Base-by-base conservation (phyloP, 2,113 vertebrate genomes). In the Cariama cristata region DNA sequence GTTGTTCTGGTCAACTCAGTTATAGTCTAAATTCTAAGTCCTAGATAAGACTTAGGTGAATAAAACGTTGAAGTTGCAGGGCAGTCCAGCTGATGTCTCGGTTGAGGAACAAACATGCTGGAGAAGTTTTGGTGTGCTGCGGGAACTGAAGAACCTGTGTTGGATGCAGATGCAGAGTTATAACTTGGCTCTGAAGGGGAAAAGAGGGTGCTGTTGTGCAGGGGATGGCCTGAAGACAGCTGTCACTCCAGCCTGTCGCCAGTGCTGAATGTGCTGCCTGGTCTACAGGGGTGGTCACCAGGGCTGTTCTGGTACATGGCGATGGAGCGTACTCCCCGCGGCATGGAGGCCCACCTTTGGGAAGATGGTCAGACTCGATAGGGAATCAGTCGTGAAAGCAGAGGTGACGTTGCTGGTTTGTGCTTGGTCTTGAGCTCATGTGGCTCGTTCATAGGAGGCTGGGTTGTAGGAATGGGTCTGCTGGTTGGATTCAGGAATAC, bases 301-400 rank as follows among this genome's bases (percentile, higher is more conserved):
- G 18, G 19, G 19, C 19, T 23, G 9, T 32, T 8, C 40, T 18
- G 42, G 73, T n/a, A 5, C 3, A 0, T 23, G 74, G 32, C 14
- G 1, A 1, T 3, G 3, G 40, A 16, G 23, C 3, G 1, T 14
- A 2, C 47, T 49, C 5, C 0, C 55, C 35, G 11, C 0, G 2
- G 23, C 1, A 0, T 8, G 28, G 42, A 28, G 47, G 9, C 32
- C 8, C 2, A 6, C 19, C n/a, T 6, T 2, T 7, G 47, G 64
- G 47, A 44, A n/a, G 45, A 1, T 15, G 75, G 6, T 42, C 28
- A 10, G 4, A 9, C 16, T 45, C 3, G 0, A 1, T 1, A 4
- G 55, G 71, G 72, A 23, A 10, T 8, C 15, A 4, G 2, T 6
- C 1, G 0, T 22, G 47, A 30, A 21, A 33, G 17, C n/a, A 9